A percentile compares a stretch with the other conserved stretches of the same genome.
Conservation (phyloP, 2,797 vertebrate genomes). For the Artibeus jamaicensis region DNA sequence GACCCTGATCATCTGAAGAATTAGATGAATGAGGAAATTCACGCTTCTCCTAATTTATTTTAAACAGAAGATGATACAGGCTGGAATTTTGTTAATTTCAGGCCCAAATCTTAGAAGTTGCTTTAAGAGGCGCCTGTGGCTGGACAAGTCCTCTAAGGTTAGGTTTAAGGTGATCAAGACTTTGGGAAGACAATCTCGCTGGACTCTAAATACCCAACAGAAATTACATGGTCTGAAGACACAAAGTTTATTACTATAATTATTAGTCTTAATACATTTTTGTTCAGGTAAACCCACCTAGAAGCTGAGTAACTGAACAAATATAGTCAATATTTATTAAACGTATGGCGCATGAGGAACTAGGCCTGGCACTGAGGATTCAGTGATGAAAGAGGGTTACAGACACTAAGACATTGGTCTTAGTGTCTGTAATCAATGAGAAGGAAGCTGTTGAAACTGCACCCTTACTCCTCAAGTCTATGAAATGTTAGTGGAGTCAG, state of each 20-base stretch:
- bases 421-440: background rate
- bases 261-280: background rate
- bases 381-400: background rate
- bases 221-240: background rate
- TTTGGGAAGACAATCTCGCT: slow-evolving; percentile 8
- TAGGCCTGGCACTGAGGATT: background rate
- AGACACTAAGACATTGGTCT: background rate
- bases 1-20: slow-evolving; percentile 5
- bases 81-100: slow-evolving; percentile 33
- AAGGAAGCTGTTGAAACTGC: background rate
- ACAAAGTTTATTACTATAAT: background rate
- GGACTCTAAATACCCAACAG: background rate
- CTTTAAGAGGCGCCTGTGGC: background rate
- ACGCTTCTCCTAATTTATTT: slow-evolving; percentile 45
- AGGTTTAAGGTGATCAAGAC: background rate
- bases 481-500: background rate
- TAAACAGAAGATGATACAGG: background rate
- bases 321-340: background rate
- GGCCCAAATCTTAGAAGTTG: background rate
- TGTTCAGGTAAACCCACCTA: background rate
- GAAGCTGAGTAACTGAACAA: background rate
- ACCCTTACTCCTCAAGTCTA: background rate
- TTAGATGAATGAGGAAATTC: background rate
- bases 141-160: background rate
- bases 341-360: background rate